A percentile compares a stretch with the other conserved stretches of the same genome.
Conservation (phyloP, 2,888 invertebrate genomes). For the Hypselothyrea guttata region DNA sequence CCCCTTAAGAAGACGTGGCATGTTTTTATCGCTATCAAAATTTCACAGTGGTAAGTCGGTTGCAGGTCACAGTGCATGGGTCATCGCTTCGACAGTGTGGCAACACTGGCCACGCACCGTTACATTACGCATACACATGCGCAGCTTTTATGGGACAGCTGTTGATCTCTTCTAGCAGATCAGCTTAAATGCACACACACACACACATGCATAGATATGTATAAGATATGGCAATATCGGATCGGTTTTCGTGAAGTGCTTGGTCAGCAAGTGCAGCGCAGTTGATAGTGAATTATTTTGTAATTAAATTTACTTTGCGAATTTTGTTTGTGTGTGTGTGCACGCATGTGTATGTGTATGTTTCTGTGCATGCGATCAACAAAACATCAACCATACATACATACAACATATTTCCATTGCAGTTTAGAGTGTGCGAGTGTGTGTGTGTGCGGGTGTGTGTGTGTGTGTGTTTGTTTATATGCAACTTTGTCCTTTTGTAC, state of each 20-base stretch:
- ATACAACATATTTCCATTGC: slow-evolving; percentile 14
- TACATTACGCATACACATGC: slow-evolving; percentile 13
- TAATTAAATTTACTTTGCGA: slow-evolving; percentile 1
- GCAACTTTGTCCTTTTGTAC: slow-evolving; percentile 23
- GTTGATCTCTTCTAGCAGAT: neutral
- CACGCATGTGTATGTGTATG: slow-evolving; percentile 16
- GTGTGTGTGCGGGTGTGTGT: slow-evolving; percentile 8
- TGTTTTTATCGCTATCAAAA: slow-evolving; percentile 41
- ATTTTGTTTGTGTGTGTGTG: slow-evolving; percentile 10
- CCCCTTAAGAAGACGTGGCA: slow-evolving; percentile 40
- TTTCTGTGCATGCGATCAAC: slow-evolving; percentile 12
- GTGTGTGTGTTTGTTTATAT: slow-evolving; percentile 11
- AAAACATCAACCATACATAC: slow-evolving; percentile 5
- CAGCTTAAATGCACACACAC: neutral
- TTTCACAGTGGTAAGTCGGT: slow-evolving; percentile 52
- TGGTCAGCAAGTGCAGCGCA: no score
- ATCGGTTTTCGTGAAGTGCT: slow-evolving; percentile 8
- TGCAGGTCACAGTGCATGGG: neutral
- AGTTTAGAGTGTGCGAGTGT: slow-evolving; percentile 26
- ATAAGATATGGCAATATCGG: neutral
- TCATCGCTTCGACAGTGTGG: slow-evolving; percentile 5
- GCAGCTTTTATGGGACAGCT: neutral
- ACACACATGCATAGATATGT: slow-evolving; percentile 2
- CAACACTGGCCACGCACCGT: slow-evolving; percentile 24
- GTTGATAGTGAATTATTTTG: slow-evolving; percentile 10